Conservation (phyloP, 1,140 invertebrate species). For the Leptinotarsa texana region DNA sequence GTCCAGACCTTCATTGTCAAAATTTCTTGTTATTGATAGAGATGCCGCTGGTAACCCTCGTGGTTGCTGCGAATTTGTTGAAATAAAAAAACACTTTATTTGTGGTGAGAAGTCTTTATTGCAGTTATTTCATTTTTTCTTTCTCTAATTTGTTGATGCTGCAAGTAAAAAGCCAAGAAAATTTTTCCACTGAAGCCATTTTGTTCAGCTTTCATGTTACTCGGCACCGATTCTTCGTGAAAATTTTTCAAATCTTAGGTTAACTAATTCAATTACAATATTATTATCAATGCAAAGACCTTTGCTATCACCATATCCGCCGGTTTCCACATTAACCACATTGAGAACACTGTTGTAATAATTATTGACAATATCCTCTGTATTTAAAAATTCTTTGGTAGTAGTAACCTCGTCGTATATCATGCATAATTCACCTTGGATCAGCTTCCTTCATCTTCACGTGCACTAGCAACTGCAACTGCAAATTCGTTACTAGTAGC, state of each 20-base stretch:
- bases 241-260: background rate
- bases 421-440: constrained; percentile 26
- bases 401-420: constrained; percentile 16
- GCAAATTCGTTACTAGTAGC: background rate
- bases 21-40: no score
- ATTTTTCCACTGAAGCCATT: no score
- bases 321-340: background rate
- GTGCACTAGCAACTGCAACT: constrained; percentile 17
- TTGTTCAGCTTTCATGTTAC: no score
- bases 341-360: background rate
- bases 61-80: no score
- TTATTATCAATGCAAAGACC: background rate
- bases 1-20: no score
- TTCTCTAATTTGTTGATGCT: no score
- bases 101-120: no score
- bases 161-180: no score
- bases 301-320: background rate
- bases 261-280: background rate
- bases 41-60: no score
- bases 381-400: constrained; percentile 11
- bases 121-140: no score
- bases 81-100: no score
- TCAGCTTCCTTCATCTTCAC: constrained; percentile 25
- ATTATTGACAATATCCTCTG: constrained; percentile 17
- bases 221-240: no score